Evolutionary conservation across 2,888 invertebrate genomes (phyloP), one percentile per base, ranked within the genome.

Genomic region (Acronicta psi): DNA sequence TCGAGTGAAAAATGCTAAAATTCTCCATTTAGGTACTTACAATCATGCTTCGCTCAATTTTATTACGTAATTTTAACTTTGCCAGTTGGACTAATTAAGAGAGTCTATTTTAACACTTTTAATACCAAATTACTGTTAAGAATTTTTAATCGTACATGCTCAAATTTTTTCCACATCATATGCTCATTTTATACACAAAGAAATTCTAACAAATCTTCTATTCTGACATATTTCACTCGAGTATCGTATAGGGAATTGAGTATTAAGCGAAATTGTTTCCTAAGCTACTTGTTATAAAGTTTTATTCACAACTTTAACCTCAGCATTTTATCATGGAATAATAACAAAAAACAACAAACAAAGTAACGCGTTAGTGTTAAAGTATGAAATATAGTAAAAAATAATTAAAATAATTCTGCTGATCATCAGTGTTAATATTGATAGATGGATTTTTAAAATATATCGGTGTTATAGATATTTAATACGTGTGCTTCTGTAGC

Each of bases 231-330:
- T 55, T 56, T 59, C 42, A 38, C 57, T 70, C 52, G 52, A 64
- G 11, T 51, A 40, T 56, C 51, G 47, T 40, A 29, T 23, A 51
- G 46, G 51, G 42, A 54, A 23, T 11, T n/a, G 52, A 54, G 36
- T 61, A 60, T 49, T 72, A 70, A 75, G 47, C 55, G 46, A 67
- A 69, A 58, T 65, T 56, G 62, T 75, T 66, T 73, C 72, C 73
- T 73, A 69, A 58, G 40, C 18, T 49, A 37, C 59, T 58, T 67
- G 52, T 46, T 44, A 49, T 67, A 64, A 68, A 63, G 61, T 69
- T 66, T 52, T 60, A 72, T 61, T 68, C 47, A 59, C 53, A 36
- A 51, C 47, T 45, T 40, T 52, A 73, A 56, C 69, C 40, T 55
- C 50, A 54, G 52, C 55, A 52, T 43, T 47, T 50, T 77, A 62